These are phyloP conservation scores for Ashinkailepas kermadecensis DNA, from an alignment of 2,888 invertebrate genomes.

Conservation along the genomic window DNA sequence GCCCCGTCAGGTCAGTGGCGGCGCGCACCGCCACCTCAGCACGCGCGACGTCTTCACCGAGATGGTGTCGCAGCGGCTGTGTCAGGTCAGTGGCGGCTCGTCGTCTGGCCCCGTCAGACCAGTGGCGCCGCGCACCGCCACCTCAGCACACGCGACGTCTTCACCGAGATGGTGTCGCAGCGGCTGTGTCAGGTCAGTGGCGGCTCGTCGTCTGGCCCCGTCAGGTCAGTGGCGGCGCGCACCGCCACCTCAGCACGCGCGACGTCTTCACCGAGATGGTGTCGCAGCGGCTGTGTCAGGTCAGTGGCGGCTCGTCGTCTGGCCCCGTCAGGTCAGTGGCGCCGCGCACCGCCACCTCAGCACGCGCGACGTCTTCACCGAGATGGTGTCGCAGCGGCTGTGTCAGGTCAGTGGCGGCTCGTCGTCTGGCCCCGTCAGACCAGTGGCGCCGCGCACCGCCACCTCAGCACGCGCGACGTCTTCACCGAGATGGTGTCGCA, in stretches of 20 bases:
- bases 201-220: constrained; percentile 42
- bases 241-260: constrained; percentile 52
- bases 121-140: no score
- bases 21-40: constrained; percentile 41
- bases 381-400: constrained; percentile 91
- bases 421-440: no score
- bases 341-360: constrained; percentile 41
- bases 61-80: constrained; percentile 89
- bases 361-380: constrained; percentile 81
- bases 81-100: constrained; percentile 58
- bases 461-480: no score
- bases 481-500: constrained; percentile 94
- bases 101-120: constrained; percentile 36
- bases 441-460: no score
- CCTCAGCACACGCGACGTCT: no score
- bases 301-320: constrained; percentile 43
- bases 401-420: constrained; percentile 61
- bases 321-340: constrained; percentile 44
- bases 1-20: constrained; percentile 44
- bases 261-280: constrained; percentile 91
- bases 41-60: constrained; percentile 86
- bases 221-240: constrained; percentile 44
- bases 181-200: constrained; percentile 70
- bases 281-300: constrained; percentile 90
- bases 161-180: constrained; percentile 95